Evolutionary conservation across 2,797 vertebrate genomes (phyloP).

Genomic region (Bothrops alternatus): DNA sequence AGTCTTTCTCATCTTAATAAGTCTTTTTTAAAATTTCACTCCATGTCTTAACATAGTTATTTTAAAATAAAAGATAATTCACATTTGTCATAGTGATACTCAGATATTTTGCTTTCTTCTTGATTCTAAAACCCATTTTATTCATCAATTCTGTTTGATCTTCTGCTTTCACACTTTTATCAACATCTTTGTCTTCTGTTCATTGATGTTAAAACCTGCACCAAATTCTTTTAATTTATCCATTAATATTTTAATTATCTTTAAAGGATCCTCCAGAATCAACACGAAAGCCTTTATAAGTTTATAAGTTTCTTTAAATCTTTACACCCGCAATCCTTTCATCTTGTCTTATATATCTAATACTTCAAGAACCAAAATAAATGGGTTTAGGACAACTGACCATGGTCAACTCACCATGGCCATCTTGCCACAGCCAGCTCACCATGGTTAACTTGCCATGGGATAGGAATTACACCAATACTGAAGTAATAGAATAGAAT

Average conservation of each 20-base stretch:
- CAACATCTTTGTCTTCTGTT: not conserved
- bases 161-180: not conserved
- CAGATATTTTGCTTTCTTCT: not conserved
- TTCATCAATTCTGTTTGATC: not conserved
- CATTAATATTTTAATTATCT: not conserved
- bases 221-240: not conserved
- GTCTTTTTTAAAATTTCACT: not conserved
- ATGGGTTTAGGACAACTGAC: not conserved
- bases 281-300: not conserved
- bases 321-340: not conserved
- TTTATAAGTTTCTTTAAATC: not conserved
- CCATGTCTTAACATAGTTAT: not conserved
- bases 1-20: not conserved
- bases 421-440: not conserved
- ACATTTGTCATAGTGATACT: not conserved
- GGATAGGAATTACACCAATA: not conserved
- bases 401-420: too few species aligned
- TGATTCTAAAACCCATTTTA: not conserved
- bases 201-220: not conserved
- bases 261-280: not conserved
- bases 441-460: not conserved
- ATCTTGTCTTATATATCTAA: not conserved
- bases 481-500: not conserved
- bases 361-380: not conserved
- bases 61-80: not conserved